Percentiles rank a stretch among this genome's conserved stretches.
Conservation (phyloP, 2,888 invertebrate genomes). For the Lasius platythorax region DNA sequence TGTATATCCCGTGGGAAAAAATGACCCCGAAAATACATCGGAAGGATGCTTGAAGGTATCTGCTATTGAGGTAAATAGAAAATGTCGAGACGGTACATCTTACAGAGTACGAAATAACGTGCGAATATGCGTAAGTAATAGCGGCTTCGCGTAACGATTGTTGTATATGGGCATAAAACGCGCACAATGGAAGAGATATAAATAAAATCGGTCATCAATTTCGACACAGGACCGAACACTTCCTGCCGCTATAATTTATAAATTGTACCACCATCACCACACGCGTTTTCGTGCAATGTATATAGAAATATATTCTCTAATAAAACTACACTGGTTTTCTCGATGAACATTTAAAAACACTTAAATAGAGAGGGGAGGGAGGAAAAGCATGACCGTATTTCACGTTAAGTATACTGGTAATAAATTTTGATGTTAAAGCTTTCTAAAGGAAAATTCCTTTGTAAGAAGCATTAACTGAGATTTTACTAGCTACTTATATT, state of each 20-base stretch:
- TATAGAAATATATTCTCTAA: not conserved
- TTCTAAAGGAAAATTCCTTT: not conserved
- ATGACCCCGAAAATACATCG: not conserved
- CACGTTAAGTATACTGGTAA: not conserved
- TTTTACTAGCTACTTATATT: conserved; percentile 2
- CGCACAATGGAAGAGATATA: conserved; percentile 43
- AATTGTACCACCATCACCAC: conserved; percentile 49
- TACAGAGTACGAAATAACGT: conserved; percentile 34
- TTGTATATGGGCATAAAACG: not conserved
- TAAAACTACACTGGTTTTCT: not conserved
- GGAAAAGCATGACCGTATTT: not conserved
- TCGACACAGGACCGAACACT: conserved; percentile 23
- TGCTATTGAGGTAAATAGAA: not conserved
- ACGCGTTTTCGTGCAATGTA: not conserved
- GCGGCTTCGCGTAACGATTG: conserved; percentile 43
- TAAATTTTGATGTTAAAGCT: conserved; percentile 7
- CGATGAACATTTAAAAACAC: conserved; percentile 1
- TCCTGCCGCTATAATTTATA: conserved; percentile 54
- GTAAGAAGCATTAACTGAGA: not conserved
- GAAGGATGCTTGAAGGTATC: not conserved
- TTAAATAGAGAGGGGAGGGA: not conserved
- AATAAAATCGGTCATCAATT: conserved; percentile 60
- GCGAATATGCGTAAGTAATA: conserved; percentile 50
- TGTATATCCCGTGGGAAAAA: not conserved
- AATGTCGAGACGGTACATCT: not conserved